Evolutionary conservation across 2,888 invertebrate species (phyloP).

Genomic region (Liopterus haemorrhoidalis): DNA sequence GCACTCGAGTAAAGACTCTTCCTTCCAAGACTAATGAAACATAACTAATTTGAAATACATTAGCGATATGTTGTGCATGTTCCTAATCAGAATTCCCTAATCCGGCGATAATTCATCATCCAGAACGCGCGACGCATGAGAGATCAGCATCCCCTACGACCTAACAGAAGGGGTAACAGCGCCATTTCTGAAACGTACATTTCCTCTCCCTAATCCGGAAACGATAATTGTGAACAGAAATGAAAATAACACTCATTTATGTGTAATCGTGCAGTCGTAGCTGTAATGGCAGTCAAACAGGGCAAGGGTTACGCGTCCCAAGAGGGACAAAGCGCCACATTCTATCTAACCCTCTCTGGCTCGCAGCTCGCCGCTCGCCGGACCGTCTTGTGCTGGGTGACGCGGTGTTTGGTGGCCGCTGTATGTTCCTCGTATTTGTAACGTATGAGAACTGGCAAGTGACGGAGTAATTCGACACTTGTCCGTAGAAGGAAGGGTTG

Average conservation of each 20-base stretch:
- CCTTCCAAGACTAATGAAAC: too few relatives aligned
- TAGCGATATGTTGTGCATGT: too few relatives aligned
- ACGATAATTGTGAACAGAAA: constrained; percentile 46
- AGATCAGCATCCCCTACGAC: constrained; percentile 48
- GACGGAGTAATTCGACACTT: too few relatives aligned
- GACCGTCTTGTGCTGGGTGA: constrained; percentile 12
- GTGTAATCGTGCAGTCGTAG: constrained; percentile 35
- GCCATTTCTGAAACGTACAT: constrained; percentile 28
- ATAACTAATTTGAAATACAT: too few relatives aligned
- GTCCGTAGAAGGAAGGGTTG: too few relatives aligned
- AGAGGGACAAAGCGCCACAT: too few relatives aligned
- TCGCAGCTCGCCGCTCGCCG: too few relatives aligned
- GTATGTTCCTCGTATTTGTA: constrained; percentile 11
- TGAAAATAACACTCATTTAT: constrained; percentile 41
- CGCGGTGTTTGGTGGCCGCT: constrained; percentile 10
- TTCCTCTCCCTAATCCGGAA: constrained; percentile 42
- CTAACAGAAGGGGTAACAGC: constrained; percentile 39
- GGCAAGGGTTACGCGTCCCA: too few relatives aligned
- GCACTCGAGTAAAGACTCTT: too few relatives aligned
- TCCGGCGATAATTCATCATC: constrained; percentile 25
- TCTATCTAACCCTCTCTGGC: too few relatives aligned
- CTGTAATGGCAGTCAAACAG: constrained; percentile 13
- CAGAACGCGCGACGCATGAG: constrained; percentile 32
- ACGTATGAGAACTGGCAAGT: constrained; percentile 15
- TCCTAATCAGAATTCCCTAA: constrained; percentile 18